Evolutionary conservation across 2,888 invertebrate species (phyloP).

Genomic region (Hyppa rectilinea): DNA sequence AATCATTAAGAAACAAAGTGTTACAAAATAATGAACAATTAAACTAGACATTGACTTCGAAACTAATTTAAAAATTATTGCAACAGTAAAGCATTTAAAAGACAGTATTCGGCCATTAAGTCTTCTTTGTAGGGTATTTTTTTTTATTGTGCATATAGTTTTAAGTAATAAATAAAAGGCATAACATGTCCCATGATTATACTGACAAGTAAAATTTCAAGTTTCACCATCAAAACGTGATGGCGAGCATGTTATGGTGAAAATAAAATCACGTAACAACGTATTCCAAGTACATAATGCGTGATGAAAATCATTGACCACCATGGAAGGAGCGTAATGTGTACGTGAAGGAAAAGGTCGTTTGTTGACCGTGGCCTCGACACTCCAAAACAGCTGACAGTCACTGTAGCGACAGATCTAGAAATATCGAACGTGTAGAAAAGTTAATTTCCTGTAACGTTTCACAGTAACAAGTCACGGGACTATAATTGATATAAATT

Average conservation of each 20-base stretch:
- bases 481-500: constrained; percentile 7
- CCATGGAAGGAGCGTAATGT: constrained; percentile 16
- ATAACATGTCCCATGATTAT: neutral
- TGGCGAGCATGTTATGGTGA: too few species aligned
- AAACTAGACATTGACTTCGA: neutral
- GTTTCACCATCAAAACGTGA: too few species aligned
- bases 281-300: neutral
- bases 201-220: constrained; percentile 1
- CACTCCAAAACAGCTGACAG: constrained; percentile 35
- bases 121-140: too few species aligned
- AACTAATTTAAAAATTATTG: too few species aligned
- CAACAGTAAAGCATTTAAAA: too few species aligned
- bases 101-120: too few species aligned
- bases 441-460: neutral
- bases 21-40: neutral
- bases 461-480: neutral
- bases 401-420: constrained; percentile 13
- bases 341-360: constrained; percentile 39
- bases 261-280: neutral
- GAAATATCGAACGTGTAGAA: constrained; percentile 13
- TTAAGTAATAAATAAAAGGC: too few species aligned
- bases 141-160: too few species aligned
- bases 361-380: constrained; percentile 37
- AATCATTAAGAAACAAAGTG: neutral
- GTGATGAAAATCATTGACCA: constrained; percentile 27